Evolutionary conservation across 1,140 invertebrate species (phyloP).

Genomic region (Micrasema minimum): DNA sequence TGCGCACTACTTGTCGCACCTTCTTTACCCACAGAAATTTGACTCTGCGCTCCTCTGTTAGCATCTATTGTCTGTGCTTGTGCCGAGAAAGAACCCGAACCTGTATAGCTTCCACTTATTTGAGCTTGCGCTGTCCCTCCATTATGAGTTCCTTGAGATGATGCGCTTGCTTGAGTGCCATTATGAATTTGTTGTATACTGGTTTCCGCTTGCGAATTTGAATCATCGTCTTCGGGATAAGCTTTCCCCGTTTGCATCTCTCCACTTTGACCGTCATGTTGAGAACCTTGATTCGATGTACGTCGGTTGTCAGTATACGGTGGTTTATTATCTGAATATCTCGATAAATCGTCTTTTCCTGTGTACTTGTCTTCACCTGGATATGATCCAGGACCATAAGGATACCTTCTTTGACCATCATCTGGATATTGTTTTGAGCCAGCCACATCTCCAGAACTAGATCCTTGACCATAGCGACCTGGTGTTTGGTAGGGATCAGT

Average conservation of each 20-base stretch:
- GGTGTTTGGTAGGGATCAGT: too few relatives aligned
- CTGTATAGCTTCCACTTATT: constrained; percentile 80
- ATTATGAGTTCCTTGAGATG: constrained; percentile 77
- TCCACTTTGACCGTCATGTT: background rate
- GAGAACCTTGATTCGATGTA: too few relatives aligned
- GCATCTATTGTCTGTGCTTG: constrained; percentile 82
- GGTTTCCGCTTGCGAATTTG: constrained; percentile 80
- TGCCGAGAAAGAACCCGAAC: constrained; percentile 81
- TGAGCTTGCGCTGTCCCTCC: constrained; percentile 81
- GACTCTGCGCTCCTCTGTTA: constrained; percentile 75
- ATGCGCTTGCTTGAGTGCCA: constrained; percentile 78
- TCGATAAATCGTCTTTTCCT: background rate
- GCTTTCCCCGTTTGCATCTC: constrained; percentile 10
- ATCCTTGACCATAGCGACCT: background rate
- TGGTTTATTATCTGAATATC: background rate
- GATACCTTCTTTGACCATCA: constrained; percentile 17
- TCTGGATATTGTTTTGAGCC: constrained; percentile 2
- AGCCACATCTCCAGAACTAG: background rate
- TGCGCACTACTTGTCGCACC: constrained; percentile 79
- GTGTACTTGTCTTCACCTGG: background rate
- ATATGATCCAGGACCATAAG: background rate
- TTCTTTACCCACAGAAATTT: constrained; percentile 78
- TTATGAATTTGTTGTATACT: constrained; percentile 74
- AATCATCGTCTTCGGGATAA: constrained; percentile 61
- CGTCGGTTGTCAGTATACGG: background rate